Percentiles rank a stretch among this genome's conserved stretches.
phyloP scores from a whole-genome alignment of 2,113 vertebrate genomes.

The Perca fluviatilis region DNA sequence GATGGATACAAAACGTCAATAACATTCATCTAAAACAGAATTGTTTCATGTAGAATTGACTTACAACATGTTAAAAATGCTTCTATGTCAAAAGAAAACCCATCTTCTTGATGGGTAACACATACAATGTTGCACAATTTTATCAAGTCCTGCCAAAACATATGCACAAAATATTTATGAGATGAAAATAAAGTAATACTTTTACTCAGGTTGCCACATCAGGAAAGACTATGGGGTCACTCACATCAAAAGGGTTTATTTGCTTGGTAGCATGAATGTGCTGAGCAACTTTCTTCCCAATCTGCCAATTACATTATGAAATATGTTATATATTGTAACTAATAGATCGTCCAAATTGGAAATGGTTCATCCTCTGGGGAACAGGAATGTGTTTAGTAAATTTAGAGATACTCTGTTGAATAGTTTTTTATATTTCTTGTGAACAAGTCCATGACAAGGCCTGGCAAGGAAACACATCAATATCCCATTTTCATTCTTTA shows the following conservation, averaged over 20 bases:
- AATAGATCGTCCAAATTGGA: neutral
- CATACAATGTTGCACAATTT: neutral
- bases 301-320: neutral
- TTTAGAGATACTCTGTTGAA: too few relatives aligned
- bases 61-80: neutral
- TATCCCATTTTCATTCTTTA: too few relatives aligned
- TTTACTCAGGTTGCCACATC: neutral
- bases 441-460: too few relatives aligned
- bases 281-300: neutral
- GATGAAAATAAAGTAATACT: neutral
- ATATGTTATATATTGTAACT: neutral
- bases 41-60: neutral
- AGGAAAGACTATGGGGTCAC: neutral
- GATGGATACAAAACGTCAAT: neutral
- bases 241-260: neutral
- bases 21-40: neutral
- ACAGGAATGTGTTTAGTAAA: too few relatives aligned
- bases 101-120: neutral
- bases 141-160: neutral
- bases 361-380: neutral
- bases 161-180: neutral
- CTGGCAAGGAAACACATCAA: too few relatives aligned
- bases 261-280: neutral
- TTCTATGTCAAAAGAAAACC: neutral
- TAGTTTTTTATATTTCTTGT: too few relatives aligned